Evolutionary conservation across 92 coral and sea anemone genomes (phyloP).

Genomic region (Paramuricea clavata): DNA sequence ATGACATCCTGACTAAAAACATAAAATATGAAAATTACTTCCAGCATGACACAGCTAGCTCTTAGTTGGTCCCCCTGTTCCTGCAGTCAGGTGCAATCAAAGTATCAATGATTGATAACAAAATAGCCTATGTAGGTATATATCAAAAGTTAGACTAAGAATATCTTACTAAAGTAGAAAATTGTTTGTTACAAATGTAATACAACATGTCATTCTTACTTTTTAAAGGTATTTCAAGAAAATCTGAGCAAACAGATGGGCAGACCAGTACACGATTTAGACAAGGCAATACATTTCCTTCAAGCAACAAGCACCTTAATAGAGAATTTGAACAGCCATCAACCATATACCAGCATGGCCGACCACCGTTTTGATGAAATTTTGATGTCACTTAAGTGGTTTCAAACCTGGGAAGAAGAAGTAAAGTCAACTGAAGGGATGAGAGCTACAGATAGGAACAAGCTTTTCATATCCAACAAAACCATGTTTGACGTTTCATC

Average conservation of each 20-base stretch:
- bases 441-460: constrained; percentile 48
- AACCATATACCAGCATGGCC: constrained; percentile 17
- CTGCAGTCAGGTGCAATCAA: no score
- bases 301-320: constrained; percentile 44
- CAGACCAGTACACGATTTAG: background rate
- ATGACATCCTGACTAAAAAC: background rate
- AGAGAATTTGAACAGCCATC: constrained; percentile 24
- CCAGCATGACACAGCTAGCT: no score
- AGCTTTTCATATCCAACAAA: constrained; percentile 32
- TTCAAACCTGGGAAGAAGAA: constrained; percentile 42
- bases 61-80: no score
- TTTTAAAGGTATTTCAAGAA: background rate
- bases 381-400: constrained; percentile 40
- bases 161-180: no score
- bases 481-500: constrained; percentile 48
- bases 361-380: constrained; percentile 25
- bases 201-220: no score
- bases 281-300: constrained; percentile 45
- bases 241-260: background rate
- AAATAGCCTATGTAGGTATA: no score
- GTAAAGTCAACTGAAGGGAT: constrained; percentile 4
- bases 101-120: no score
- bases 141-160: no score
- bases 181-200: no score
- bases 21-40: background rate